These are phyloP conservation scores for Zelleria hepariella DNA, from an alignment of 2,888 invertebrate species.

Conservation along the genomic window DNA sequence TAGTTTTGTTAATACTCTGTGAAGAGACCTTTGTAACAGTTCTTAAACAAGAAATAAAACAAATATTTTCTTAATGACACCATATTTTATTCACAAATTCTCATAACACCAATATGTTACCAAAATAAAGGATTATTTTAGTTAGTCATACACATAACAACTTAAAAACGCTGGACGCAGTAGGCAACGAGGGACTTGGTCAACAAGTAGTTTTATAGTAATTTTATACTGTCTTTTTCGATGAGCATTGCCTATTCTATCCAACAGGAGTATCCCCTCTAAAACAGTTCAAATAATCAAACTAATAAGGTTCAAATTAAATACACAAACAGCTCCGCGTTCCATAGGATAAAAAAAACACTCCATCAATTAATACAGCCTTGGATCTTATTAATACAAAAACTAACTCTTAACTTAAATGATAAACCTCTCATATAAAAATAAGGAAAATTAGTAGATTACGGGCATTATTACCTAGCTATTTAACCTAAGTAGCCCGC, in stretches of 20 bases:
- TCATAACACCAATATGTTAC: slow-evolving; percentile 70
- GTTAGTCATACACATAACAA: slow-evolving; percentile 68
- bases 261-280: slow-evolving; percentile 54
- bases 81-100: slow-evolving; percentile 69
- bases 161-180: slow-evolving; percentile 44
- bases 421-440: slow-evolving; percentile 66
- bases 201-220: slow-evolving; percentile 15
- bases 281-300: slow-evolving; percentile 28
- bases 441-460: slow-evolving; percentile 38
- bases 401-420: slow-evolving; percentile 61
- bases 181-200: slow-evolving; percentile 27
- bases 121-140: slow-evolving; percentile 60
- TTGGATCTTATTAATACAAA: slow-evolving; percentile 62
- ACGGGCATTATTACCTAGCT: slow-evolving; percentile 46
- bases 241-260: slow-evolving; percentile 36
- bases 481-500: slow-evolving; percentile 65
- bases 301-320: slow-evolving; percentile 33
- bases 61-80: slow-evolving; percentile 51
- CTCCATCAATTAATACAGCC: slow-evolving; percentile 66
- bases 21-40: not conserved
- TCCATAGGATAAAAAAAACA: slow-evolving; percentile 44
- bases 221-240: slow-evolving; percentile 24
- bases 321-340: slow-evolving; percentile 27
- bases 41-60: slow-evolving; percentile 15
- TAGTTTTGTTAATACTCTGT: not conserved